A percentile compares a stretch with the other conserved stretches of the same genome.
These are phyloP conservation scores for Euphonia xanthogaster DNA, from an alignment of 2,797 vertebrate species.

Conservation along the genomic window DNA sequence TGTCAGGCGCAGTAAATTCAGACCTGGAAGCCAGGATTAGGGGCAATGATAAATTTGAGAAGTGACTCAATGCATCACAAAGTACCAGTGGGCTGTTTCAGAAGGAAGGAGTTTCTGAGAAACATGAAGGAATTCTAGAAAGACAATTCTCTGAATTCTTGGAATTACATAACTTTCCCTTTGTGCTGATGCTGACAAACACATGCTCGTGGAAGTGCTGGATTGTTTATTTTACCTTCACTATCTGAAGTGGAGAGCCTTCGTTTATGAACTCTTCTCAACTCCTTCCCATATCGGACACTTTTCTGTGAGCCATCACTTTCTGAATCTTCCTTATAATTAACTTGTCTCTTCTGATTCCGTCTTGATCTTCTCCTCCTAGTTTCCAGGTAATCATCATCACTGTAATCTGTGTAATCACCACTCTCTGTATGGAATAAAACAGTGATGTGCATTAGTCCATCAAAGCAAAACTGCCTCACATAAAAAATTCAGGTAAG, in stretches of 20 bases:
- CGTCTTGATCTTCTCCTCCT: constrained; percentile 88
- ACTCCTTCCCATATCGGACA: constrained; percentile 74
- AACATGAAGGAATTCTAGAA: not conserved
- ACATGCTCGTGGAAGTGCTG: not conserved
- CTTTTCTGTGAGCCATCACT: constrained; percentile 87
- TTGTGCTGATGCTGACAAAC: not conserved
- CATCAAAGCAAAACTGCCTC: not conserved
- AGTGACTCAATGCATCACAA: not conserved
- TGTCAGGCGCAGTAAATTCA: not conserved
- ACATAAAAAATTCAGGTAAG: not conserved
- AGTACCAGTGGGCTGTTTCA: not conserved
- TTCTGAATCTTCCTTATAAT: constrained; percentile 96
- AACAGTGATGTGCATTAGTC: not conserved
- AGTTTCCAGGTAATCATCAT: constrained; percentile 87
- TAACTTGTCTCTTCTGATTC: constrained; percentile 91
- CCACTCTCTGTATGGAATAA: constrained; percentile 78
- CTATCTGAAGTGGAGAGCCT: constrained; percentile 92
- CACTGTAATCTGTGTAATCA: constrained; percentile 86
- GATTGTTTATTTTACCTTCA: constrained; percentile 78
- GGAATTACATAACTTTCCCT: not conserved
- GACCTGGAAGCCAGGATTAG: not conserved
- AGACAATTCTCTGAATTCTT: not conserved
- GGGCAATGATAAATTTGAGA: not conserved
- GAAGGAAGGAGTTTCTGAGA: not conserved
- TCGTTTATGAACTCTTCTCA: constrained; percentile 83